A percentile compares a stretch with the other conserved stretches of the same genome.
Conservation (phyloP, 2,113 vertebrate species). For the Myrmophylax atrothorax region DNA sequence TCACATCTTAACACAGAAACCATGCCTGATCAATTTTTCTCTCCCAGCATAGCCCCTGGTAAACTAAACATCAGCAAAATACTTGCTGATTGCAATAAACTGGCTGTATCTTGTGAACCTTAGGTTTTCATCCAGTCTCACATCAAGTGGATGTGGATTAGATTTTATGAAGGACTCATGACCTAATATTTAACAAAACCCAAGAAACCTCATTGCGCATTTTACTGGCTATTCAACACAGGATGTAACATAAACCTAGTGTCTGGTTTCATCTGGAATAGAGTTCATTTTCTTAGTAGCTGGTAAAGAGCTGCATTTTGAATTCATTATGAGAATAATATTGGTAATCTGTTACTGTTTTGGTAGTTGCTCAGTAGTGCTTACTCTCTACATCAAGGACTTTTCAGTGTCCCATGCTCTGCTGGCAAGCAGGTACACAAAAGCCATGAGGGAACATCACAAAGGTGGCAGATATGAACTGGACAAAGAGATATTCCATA, state of each 20-base stretch:
- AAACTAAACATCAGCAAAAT: neutral
- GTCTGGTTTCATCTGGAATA: neutral
- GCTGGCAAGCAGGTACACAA: neutral
- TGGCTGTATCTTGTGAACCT: neutral
- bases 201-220: fast-evolving
- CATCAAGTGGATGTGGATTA: neutral
- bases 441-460: neutral
- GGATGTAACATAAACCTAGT: neutral
- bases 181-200: neutral
- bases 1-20: neutral
- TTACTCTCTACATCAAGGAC: neutral
- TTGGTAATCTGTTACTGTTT: neutral
- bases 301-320: neutral
- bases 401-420: neutral
- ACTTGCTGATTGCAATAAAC: neutral
- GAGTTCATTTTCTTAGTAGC: neutral
- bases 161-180: neutral
- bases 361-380: neutral
- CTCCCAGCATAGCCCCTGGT: fast-evolving
- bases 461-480: neutral
- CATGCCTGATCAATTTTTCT: neutral
- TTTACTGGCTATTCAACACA: neutral
- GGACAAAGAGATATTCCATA: neutral
- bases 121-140: neutral
- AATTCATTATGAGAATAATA: neutral